phyloP scores from a whole-genome alignment of 2,113 vertebrate species.

The Tragulus kanchil region DNA sequence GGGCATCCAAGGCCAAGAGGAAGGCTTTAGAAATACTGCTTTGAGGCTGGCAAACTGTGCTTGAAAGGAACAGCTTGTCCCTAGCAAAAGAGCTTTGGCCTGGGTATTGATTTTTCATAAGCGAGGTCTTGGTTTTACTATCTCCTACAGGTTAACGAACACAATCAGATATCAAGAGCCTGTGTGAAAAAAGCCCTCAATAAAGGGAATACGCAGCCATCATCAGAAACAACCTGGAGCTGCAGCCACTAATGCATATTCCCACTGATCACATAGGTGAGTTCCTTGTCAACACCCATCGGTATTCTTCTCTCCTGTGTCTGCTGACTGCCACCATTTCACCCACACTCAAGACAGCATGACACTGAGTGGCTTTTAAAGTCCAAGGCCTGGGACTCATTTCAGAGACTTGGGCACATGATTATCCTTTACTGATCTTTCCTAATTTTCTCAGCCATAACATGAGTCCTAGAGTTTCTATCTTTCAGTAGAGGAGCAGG shows the following conservation, averaged over 20 bases:
- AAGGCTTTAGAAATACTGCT: neutral
- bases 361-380: fast-evolving
- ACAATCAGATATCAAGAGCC: neutral
- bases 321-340: neutral
- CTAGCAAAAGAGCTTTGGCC: neutral
- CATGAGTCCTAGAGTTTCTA: fast-evolving
- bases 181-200: neutral
- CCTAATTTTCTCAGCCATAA: neutral
- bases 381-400: neutral
- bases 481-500: neutral
- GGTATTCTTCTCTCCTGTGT: neutral
- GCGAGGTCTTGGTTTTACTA: slow-evolving; percentile 7
- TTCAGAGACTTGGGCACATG: fast-evolving
- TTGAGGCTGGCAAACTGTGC: neutral
- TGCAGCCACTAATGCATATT: neutral
- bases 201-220: fast-evolving
- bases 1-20: neutral
- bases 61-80: neutral
- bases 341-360: fast-evolving
- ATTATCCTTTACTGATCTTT: neutral
- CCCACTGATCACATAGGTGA: neutral
- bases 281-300: neutral
- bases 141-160: slow-evolving; percentile 51
- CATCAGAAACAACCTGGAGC: fast-evolving
- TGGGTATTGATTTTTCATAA: slow-evolving; percentile 43